Conservation (phyloP, 2,113 vertebrate genomes). For the Takifugu flavidus region DNA sequence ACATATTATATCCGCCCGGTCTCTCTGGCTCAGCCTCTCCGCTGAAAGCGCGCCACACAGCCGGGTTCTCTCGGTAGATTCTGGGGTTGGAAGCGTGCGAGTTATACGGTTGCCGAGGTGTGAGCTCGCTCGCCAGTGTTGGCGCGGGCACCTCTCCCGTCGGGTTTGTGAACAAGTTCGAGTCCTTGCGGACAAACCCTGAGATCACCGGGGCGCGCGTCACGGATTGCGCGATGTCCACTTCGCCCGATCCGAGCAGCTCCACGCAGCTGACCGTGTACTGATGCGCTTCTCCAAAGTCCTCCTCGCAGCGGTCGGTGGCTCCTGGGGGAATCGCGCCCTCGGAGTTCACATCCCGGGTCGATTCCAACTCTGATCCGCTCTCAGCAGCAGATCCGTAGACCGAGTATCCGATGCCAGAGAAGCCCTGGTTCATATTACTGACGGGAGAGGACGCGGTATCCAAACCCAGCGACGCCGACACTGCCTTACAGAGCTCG, state of each 20-base stretch:
- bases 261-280: conserved; percentile 60
- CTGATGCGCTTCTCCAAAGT: conserved; percentile 38
- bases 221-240: conserved; percentile 23
- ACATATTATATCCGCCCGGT: conserved; percentile 9
- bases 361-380: conserved; percentile 13
- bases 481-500: conserved; percentile 84
- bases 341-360: conserved; percentile 13
- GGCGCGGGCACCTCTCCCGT: conserved; percentile 21
- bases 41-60: conserved; percentile 42
- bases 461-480: conserved; percentile 83
- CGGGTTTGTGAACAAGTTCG: conserved; percentile 37
- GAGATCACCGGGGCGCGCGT: conserved; percentile 42
- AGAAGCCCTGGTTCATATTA: conserved; percentile 53
- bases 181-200: conserved; percentile 44
- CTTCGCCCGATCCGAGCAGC: conserved; percentile 44
- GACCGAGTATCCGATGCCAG: conserved; percentile 32
- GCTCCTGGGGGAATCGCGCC: background rate
- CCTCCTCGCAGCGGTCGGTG: conserved; percentile 2
- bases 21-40: conserved; percentile 26
- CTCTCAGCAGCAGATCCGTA: conserved; percentile 39
- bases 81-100: conserved; percentile 13
- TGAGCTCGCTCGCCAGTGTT: conserved; percentile 29
- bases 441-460: conserved; percentile 63
- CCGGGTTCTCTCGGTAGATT: conserved; percentile 21
- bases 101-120: conserved; percentile 19